A percentile compares a stretch with the other conserved stretches of the same genome.
Evolutionary conservation across 2,113 vertebrate genomes (phyloP).

Genomic region (Microcebus ravelobensis): DNA sequence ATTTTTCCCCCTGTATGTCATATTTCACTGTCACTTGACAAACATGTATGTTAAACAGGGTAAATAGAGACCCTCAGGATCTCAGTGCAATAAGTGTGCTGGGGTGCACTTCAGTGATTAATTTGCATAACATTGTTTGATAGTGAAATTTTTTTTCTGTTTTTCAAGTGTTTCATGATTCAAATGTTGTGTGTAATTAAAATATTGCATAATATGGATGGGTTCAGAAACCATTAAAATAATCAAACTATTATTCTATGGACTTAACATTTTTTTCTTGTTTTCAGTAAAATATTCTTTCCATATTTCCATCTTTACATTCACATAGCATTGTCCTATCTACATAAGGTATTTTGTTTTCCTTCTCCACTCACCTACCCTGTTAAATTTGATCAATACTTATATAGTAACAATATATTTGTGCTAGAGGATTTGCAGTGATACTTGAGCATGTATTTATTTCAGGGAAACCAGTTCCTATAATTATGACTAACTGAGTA

Average conservation of each 20-base stretch:
- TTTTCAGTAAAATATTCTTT: conserved; percentile 20
- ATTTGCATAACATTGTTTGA: neutral
- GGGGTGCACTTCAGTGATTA: neutral
- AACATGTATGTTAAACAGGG: conserved; percentile 26
- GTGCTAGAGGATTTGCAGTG: neutral
- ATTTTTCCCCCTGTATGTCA: neutral
- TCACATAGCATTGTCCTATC: neutral
- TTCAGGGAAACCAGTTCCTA: neutral
- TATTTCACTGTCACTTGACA: conserved; percentile 2
- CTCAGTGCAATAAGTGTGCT: neutral
- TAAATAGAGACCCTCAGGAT: neutral
- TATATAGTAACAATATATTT: neutral
- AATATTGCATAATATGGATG: conserved; percentile 55
- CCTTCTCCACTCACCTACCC: neutral
- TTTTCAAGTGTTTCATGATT: conserved; percentile 64
- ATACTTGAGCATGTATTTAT: neutral
- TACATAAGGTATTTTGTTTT: neutral
- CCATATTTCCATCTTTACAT: neutral
- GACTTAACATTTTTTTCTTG: conserved; percentile 72
- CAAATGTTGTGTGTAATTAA: conserved; percentile 72
- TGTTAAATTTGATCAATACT: neutral
- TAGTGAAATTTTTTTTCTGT: conserved; percentile 65
- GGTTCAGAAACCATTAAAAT: conserved; percentile 81
- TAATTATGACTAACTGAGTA: neutral
- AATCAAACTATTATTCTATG: conserved; percentile 77